Percentiles rank a stretch among this genome's conserved stretches.
Evolutionary conservation across 2,888 invertebrate genomes (phyloP).

Genomic region (Lithophane ornitopus): DNA sequence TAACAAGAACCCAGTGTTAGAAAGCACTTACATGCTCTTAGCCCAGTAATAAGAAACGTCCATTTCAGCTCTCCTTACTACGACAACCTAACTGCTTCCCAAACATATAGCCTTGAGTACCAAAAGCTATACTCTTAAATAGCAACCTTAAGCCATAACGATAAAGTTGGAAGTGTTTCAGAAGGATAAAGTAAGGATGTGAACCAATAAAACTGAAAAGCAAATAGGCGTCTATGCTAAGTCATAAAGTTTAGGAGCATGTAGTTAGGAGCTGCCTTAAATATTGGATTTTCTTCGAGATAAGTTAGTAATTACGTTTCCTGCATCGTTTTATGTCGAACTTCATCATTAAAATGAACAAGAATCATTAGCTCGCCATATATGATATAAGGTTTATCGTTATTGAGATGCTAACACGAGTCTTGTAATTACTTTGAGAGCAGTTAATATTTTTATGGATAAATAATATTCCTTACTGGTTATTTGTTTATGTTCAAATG

Average conservation of each 20-base stretch:
- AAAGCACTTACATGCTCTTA: conserved; percentile 61
- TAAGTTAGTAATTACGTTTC: conserved; percentile 42
- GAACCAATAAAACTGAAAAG: conserved; percentile 51
- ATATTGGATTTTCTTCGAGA: conserved; percentile 48
- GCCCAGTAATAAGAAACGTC: conserved; percentile 53
- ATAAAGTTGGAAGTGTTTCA: conserved; percentile 43
- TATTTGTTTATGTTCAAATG: not conserved
- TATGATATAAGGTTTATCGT: conserved; percentile 19
- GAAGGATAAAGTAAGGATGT: conserved; percentile 15
- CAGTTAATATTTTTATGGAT: conserved; percentile 15
- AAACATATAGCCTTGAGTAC: conserved; percentile 37
- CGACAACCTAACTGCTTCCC: conserved; percentile 39
- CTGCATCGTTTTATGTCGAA: conserved; percentile 7
- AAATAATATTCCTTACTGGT: conserved; percentile 3
- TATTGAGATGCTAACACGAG: conserved; percentile 12
- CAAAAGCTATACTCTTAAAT: conserved; percentile 30
- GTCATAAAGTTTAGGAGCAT: conserved; percentile 44
- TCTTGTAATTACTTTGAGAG: conserved; percentile 3
- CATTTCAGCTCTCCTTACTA: conserved; percentile 58
- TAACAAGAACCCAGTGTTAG: conserved; percentile 54
- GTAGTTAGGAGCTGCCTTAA: conserved; percentile 44
- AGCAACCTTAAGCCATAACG: not conserved
- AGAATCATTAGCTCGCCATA: conserved; percentile 3
- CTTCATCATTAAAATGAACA: conserved; percentile 18
- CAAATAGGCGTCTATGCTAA: conserved; percentile 44